phyloP scores from a whole-genome alignment of 2,888 invertebrate species.

The Cryptocheilus praepositus region DNA sequence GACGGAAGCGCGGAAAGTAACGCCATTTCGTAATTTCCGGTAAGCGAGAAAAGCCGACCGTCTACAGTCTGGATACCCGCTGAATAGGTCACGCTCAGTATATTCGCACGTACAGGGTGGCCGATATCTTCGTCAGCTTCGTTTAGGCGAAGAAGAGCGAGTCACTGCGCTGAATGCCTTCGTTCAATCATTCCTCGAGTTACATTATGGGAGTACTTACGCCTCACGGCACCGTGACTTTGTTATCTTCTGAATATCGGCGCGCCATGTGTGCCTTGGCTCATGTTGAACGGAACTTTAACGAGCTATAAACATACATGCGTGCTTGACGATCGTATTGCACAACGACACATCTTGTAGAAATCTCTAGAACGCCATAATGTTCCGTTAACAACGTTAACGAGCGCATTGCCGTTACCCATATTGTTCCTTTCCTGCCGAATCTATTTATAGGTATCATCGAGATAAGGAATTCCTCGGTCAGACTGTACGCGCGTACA shows the following conservation, averaged over 20 bases:
- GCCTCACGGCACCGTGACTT: conserved; percentile 10
- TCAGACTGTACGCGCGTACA: background rate
- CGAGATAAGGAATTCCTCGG: no score
- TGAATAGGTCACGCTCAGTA: conserved; percentile 7
- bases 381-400: background rate
- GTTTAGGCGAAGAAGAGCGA: no score
- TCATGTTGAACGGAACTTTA: conserved; percentile 16
- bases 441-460: no score
- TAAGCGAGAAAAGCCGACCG: conserved; percentile 50
- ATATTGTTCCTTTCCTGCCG: background rate
- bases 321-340: conserved; percentile 5
- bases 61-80: conserved; percentile 24
- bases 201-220: no score
- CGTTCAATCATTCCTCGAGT: no score
- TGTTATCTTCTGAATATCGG: conserved; percentile 10
- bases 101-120: conserved; percentile 1
- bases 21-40: conserved; percentile 68
- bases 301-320: conserved; percentile 20
- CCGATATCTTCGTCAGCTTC: background rate
- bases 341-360: conserved; percentile 9
- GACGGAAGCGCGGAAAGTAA: conserved; percentile 65
- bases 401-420: conserved; percentile 1
- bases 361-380: background rate
- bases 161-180: no score
- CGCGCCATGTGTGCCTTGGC: conserved; percentile 18